These are phyloP conservation scores for Linnaemya tessellans DNA, from an alignment of 2,888 invertebrate species.

Conservation along the genomic window DNA sequence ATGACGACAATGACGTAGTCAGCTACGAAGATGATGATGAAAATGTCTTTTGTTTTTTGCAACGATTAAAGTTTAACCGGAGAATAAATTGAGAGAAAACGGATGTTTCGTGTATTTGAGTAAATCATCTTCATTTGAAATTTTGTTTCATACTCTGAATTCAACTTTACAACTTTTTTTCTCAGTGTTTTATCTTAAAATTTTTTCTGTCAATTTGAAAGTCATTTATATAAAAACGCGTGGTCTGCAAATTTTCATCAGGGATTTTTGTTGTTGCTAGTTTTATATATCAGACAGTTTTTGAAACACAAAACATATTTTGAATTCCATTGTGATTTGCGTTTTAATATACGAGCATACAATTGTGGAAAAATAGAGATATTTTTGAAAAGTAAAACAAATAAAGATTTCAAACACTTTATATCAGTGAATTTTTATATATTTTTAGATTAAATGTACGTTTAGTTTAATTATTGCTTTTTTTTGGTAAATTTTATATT, in stretches of 20 bases:
- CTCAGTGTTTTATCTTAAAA: constrained; percentile 18
- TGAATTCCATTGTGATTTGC: constrained; percentile 36
- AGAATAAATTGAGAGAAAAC: background rate
- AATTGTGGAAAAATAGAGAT: constrained; percentile 1
- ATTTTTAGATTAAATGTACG: background rate
- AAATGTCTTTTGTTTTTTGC: constrained; percentile 23
- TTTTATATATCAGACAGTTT: constrained; percentile 26
- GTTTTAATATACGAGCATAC: background rate
- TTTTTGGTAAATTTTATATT: background rate
- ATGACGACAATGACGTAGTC: constrained; percentile 66
- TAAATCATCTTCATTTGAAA: background rate
- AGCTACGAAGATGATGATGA: background rate
- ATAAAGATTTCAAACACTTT: background rate
- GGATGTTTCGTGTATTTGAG: background rate
- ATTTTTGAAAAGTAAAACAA: background rate
- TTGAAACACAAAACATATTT: constrained; percentile 14
- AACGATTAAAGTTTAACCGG: constrained; percentile 42
- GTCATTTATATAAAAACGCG: constrained; percentile 46
- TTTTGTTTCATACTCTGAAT: constrained; percentile 1
- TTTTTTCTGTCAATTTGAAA: constrained; percentile 22
- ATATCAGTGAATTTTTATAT: background rate
- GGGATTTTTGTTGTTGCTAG: constrained; percentile 12
- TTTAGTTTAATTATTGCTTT: background rate
- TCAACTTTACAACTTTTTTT: constrained; percentile 21
- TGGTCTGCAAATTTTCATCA: constrained; percentile 24